These are phyloP conservation scores for Proterorhinus semilunaris DNA, from an alignment of 2,113 vertebrate species.

Conservation along the genomic window DNA sequence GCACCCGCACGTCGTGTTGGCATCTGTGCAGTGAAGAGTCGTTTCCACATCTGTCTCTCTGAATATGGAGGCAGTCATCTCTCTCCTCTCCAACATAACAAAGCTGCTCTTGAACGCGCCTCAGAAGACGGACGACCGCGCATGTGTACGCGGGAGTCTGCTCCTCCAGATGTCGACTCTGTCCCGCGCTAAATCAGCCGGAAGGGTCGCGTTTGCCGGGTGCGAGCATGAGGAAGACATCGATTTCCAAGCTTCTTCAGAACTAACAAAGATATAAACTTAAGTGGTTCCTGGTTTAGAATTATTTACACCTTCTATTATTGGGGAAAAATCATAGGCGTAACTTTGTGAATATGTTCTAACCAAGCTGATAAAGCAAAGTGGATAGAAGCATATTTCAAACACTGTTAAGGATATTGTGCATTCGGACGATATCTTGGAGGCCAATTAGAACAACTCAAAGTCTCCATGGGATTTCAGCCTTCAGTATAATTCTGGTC, in stretches of 20 bases:
- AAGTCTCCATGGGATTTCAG: slow-evolving; percentile 22
- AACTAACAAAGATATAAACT: slow-evolving; percentile 1
- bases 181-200: slow-evolving; percentile 8
- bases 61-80: slow-evolving; percentile 9
- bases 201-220: slow-evolving; percentile 1
- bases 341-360: no score
- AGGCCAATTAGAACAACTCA: slow-evolving; percentile 31
- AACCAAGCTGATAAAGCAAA: no score
- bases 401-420: slow-evolving; percentile 21
- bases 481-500: background rate
- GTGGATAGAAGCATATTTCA: slow-evolving; percentile 15
- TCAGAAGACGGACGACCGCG: slow-evolving; percentile 10
- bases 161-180: slow-evolving; percentile 21
- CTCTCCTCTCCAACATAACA: background rate
- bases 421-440: slow-evolving; percentile 9
- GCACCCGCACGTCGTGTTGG: slow-evolving; percentile 18
- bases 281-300: no score
- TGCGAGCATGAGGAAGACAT: background rate
- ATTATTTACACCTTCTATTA: no score
- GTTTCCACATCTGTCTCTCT: slow-evolving; percentile 24
- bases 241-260: background rate
- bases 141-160: slow-evolving; percentile 9
- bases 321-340: no score
- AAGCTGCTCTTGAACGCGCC: background rate
- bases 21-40: background rate